Percentiles rank a stretch among this genome's conserved stretches.
Evolutionary conservation across 1,140 invertebrate genomes (phyloP).

Genomic region (Dendrolimus kikuchii): DNA sequence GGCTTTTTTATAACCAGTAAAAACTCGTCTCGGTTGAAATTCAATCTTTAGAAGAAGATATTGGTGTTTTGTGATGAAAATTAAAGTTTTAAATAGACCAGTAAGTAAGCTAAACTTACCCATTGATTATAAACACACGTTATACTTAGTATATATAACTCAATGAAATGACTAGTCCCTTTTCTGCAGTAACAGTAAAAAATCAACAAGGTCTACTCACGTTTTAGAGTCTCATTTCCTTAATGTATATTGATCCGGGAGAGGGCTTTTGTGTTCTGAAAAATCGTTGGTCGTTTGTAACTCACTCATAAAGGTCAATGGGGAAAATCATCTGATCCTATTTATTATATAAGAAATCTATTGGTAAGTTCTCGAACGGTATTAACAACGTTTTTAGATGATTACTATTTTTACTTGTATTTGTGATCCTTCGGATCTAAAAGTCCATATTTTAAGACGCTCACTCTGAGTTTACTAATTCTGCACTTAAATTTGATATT

Average conservation of each 20-base stretch:
- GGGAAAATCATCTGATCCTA: slow-evolving; percentile 7
- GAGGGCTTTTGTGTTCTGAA: slow-evolving; percentile 28
- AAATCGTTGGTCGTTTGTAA: slow-evolving; percentile 19
- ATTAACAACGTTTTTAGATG: too few relatives aligned
- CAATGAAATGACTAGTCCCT: slow-evolving; percentile 6
- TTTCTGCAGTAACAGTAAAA: slow-evolving; percentile 9
- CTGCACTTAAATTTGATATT: too few relatives aligned
- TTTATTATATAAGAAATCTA: background rate
- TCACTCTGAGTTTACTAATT: too few relatives aligned
- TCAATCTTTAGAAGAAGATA: too few relatives aligned
- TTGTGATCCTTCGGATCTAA: slow-evolving; percentile 2
- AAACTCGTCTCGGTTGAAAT: too few relatives aligned
- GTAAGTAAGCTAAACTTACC: too few relatives aligned
- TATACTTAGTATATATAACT: slow-evolving; percentile 1
- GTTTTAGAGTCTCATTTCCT: slow-evolving; percentile 29
- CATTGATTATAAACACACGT: too few relatives aligned
- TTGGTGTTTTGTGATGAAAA: too few relatives aligned
- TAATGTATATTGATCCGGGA: slow-evolving; percentile 31
- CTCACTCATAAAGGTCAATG: slow-evolving; percentile 16
- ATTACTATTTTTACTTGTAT: too few relatives aligned
- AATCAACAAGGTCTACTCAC: slow-evolving; percentile 13
- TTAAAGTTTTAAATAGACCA: too few relatives aligned
- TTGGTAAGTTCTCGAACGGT: too few relatives aligned
- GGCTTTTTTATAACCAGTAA: too few relatives aligned
- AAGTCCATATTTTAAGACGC: background rate